Conservation (phyloP, 35 echinoderm and acorn worm genomes). For the Amphiura filiformis region DNA sequence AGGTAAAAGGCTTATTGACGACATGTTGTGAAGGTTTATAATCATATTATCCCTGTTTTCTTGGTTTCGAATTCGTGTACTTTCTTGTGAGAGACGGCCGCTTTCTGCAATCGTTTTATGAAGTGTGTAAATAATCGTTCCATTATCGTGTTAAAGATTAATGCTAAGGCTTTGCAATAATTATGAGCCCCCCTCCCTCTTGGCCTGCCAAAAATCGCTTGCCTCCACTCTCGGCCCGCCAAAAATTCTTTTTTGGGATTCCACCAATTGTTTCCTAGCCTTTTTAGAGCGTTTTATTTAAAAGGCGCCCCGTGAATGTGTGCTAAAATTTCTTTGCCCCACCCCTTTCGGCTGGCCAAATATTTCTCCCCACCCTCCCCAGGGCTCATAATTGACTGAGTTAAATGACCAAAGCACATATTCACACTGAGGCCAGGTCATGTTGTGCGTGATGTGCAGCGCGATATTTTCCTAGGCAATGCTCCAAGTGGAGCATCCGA, state of each 20-base stretch:
- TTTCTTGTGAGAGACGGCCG: not conserved
- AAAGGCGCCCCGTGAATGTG: no score
- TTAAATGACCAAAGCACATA: not conserved
- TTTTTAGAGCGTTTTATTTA: no score
- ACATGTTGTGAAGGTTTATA: not conserved
- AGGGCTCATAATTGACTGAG: not conserved
- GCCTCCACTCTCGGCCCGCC: no score
- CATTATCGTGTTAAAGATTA: not conserved
- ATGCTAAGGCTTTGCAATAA: no score
- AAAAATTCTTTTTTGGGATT: no score
- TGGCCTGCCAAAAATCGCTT: no score
- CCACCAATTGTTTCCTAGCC: no score
- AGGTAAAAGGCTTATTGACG: not conserved
- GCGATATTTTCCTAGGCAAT: not conserved
- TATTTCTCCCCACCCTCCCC: no score
- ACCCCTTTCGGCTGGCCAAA: no score
- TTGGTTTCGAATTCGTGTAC: not conserved
- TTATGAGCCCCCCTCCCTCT: no score
- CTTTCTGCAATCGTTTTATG: not conserved
- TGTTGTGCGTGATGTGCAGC: not conserved
- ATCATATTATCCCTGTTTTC: not conserved
- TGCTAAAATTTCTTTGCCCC: no score
- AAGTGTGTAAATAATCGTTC: not conserved
- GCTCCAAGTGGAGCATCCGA: not conserved
- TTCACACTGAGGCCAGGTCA: not conserved